Conservation (phyloP, 2,113 vertebrate genomes). For the Macrotis lagotis region DNA sequence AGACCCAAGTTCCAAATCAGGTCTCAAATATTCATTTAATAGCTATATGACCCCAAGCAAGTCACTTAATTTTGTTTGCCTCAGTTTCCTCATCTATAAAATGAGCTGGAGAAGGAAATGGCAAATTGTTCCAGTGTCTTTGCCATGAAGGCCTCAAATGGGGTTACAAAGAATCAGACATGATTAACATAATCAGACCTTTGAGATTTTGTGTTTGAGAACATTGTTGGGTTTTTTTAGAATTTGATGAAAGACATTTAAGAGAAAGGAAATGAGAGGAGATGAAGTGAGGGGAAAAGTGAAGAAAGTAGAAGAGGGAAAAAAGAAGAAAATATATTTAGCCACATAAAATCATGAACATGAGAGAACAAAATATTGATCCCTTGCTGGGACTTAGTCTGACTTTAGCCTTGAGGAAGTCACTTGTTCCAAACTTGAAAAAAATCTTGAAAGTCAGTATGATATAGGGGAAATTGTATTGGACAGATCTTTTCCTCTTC, state of each 20-base stretch:
- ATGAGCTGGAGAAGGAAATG: neutral
- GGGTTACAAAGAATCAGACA: neutral
- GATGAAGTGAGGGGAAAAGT: neutral
- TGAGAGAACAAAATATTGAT: too few relatives aligned
- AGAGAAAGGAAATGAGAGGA: neutral
- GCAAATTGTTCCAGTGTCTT: neutral
- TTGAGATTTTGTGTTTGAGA: conserved; percentile 13
- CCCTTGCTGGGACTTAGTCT: neutral
- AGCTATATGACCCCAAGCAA: neutral
- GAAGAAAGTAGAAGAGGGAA: neutral
- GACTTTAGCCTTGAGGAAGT: conserved; percentile 19
- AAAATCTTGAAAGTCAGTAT: neutral
- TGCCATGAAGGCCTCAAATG: neutral
- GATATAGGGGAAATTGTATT: neutral
- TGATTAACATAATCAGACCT: neutral
- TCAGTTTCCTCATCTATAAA: neutral
- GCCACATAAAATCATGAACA: too few relatives aligned
- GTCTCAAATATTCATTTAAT: neutral
- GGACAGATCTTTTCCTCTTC: neutral
- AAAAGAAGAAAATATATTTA: neutral
- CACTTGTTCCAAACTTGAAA: neutral
- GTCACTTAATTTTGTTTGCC: neutral
- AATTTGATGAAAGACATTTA: neutral
- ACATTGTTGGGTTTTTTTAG: too few relatives aligned
- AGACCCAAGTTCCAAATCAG: neutral